Evolutionary conservation across 2,797 vertebrate genomes (phyloP), one percentile per base, ranked within the genome.

Genomic region (Enteromius afrohamiltoni): DNA sequence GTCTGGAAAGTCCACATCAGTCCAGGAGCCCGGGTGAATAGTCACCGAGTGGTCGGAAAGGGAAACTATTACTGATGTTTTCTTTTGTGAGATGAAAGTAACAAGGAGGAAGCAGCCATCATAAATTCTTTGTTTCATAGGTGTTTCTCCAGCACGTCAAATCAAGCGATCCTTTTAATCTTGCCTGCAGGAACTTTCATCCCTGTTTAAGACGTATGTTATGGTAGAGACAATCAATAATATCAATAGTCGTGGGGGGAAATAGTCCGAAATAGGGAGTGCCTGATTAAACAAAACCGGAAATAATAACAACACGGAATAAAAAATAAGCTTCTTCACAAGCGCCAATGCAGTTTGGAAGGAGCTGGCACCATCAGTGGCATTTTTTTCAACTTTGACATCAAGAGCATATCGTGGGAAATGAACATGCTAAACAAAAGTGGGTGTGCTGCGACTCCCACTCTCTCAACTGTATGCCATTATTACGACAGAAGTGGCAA

Each of bases 51-150:
- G 31, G 94, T 94, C 93, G 93, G 94, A 95, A 96, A 95, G 94
- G 94, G 94, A 95, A 96, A 94, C 93, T 92, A 94, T 96, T 95
- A 95, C 92, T 91, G 94, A 93, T 96, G 95, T 95, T 95, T 95
- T 95, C 93, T 95, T 95, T 86, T 93, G 91, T 92, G 93, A 95
- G 94, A 95, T 94, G 93, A 96, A 95, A 95, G 91, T 90, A 90
- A 88, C 91, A 91, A 92, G 91, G 86, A 90, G 89, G 90, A 92
- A 91, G 92, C 93, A 95, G 94, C 91, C 91, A 92, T 94, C 93
- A 94, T 93, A 94, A 92, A 93, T 91, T 93, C 92, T 92, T 92
- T 92, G 94, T 94, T 94, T 93, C 85, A 85, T 88, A 90, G 88
- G 89, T 90, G 88, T 90, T 89, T 87, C 82, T 83, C 67, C 74